Conservation (phyloP, 2,888 invertebrate genomes). For the Cheilosia variabilis region DNA sequence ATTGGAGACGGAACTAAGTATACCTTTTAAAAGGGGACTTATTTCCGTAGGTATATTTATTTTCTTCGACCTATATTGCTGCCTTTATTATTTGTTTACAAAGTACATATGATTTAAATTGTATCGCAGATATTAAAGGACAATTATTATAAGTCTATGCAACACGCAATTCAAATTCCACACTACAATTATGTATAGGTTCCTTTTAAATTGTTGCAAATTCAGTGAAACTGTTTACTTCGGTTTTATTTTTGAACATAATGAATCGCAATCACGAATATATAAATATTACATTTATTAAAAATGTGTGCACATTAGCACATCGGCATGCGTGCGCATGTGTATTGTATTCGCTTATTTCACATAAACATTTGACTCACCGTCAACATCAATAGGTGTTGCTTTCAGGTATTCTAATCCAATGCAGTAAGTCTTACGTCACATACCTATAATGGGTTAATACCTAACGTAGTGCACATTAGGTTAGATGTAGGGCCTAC, state of each 20-base stretch:
- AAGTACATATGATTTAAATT: too few relatives aligned
- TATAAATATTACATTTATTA: neutral
- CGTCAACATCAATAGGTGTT: neutral
- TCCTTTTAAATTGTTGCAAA: neutral
- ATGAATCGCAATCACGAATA: constrained; percentile 6
- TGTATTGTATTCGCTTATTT: neutral
- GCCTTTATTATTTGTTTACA: too few relatives aligned
- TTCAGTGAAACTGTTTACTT: constrained; percentile 19
- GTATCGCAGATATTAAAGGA: too few relatives aligned
- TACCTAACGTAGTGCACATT: neutral
- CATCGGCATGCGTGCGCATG: neutral
- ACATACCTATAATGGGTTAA: neutral
- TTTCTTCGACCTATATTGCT: too few relatives aligned
- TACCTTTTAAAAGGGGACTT: too few relatives aligned
- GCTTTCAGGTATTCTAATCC: constrained; percentile 10
- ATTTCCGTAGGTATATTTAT: too few relatives aligned
- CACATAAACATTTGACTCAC: constrained; percentile 19
- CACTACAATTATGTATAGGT: neutral
- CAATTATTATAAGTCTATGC: neutral
- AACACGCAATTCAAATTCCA: too few relatives aligned
- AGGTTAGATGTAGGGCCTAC: neutral
- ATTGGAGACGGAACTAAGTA: too few relatives aligned
- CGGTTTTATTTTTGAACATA: constrained; percentile 39
- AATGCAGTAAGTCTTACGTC: constrained; percentile 16
- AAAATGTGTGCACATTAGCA: neutral